phyloP scores from a whole-genome alignment of 37 sponge, comb jelly and placozoan genomes.

The Diacarnus erythraeanus region DNA sequence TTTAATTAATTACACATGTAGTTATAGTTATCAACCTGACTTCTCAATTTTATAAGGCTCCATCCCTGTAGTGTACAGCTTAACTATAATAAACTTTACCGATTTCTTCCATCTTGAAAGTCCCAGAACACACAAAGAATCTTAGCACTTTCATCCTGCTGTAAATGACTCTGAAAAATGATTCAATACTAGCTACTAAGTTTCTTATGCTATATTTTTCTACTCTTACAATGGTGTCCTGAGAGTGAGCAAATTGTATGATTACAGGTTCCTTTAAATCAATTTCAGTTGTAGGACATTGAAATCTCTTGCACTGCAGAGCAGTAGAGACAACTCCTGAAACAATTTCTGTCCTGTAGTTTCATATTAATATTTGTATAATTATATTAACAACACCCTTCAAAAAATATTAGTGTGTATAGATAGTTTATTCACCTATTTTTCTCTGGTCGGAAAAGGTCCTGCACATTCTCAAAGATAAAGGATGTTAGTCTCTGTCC shows the following conservation, averaged over 20 bases:
- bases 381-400: background rate
- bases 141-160: no score
- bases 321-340: background rate
- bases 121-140: slow-evolving; percentile 12
- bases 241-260: background rate
- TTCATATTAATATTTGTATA: no score
- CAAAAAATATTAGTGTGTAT: no score
- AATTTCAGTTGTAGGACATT: background rate
- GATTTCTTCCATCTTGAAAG: background rate
- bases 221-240: background rate
- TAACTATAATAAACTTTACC: no score
- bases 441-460: slow-evolving; percentile 1
- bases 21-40: no score
- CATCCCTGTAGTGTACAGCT: no score
- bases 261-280: background rate
- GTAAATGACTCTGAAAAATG: no score
- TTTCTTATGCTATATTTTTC: no score
- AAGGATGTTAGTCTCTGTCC: background rate
- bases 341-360: background rate
- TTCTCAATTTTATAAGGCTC: no score
- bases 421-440: background rate
- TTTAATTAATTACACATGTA: no score
- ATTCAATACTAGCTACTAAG: no score
- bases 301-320: background rate
- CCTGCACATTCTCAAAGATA: background rate